Evolutionary conservation across 2,113 vertebrate species (phyloP).

Genomic region (Xiphophorus couchianus): DNA sequence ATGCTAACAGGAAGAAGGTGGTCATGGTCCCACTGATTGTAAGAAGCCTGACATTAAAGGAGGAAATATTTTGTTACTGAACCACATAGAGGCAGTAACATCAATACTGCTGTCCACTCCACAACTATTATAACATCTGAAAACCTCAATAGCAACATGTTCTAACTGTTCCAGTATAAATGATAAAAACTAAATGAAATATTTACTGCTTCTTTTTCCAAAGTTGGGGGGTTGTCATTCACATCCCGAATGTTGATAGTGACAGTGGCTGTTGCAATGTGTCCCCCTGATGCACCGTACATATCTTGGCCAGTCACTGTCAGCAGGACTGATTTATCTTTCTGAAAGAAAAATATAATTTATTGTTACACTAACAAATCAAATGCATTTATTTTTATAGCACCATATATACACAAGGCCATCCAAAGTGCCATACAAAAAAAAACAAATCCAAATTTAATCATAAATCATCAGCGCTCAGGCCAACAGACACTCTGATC

Average conservation of each 20-base stretch:
- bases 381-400: not conserved
- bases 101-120: not conserved
- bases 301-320: slow-evolving; percentile 85
- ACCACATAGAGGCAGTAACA: not conserved
- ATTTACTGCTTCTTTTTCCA: slow-evolving; percentile 84
- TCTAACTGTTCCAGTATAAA: not conserved
- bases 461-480: no score
- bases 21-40: no score
- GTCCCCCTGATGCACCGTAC: slow-evolving; percentile 79
- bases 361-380: not conserved
- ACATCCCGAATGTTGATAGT: slow-evolving; percentile 85
- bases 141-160: not conserved
- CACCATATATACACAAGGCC: no score
- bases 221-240: slow-evolving; percentile 89
- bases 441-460: no score
- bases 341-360: slow-evolving; percentile 68
- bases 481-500: no score
- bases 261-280: slow-evolving; percentile 77
- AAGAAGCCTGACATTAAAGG: not conserved
- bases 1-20: no score
- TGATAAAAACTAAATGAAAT: not conserved
- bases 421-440: not conserved
- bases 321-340: slow-evolving; percentile 78
- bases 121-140: not conserved
- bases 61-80: not conserved